Evolutionary conservation across 2,888 invertebrate species (phyloP).

Genomic region (Papilio elwesi): DNA sequence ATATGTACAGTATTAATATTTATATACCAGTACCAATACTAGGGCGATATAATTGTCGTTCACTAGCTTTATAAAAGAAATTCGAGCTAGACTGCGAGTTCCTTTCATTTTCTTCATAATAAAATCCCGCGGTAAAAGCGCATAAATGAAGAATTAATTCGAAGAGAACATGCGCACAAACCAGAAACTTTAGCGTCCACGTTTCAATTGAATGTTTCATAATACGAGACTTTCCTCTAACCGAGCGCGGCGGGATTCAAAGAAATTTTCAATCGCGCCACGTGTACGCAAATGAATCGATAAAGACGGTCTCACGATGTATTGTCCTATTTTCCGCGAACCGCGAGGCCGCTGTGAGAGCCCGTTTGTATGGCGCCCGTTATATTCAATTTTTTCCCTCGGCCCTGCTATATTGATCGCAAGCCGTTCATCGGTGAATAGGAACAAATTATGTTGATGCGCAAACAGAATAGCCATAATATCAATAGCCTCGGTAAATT

Average conservation of each 20-base stretch:
- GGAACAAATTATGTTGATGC: conserved; percentile 24
- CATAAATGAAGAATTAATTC: conserved; percentile 8
- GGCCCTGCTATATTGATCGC: conserved; percentile 38
- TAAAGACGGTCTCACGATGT: conserved; percentile 56
- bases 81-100: conserved; percentile 4
- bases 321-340: conserved; percentile 59
- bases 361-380: conserved; percentile 45
- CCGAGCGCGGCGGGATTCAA: conserved; percentile 37
- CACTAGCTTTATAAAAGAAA: not conserved
- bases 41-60: too few relatives aligned
- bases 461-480: conserved; percentile 16
- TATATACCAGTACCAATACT: too few relatives aligned
- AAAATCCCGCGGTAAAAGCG: conserved; percentile 1
- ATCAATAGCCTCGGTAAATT: not conserved
- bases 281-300: conserved; percentile 44
- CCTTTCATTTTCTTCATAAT: conserved; percentile 10
- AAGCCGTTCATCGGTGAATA: conserved; percentile 28
- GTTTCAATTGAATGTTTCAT: conserved; percentile 34
- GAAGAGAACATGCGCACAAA: conserved; percentile 20
- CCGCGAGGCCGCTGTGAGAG: conserved; percentile 54
- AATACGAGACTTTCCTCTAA: conserved; percentile 37
- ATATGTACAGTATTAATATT: too few relatives aligned
- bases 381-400: conserved; percentile 36
- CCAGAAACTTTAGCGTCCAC: conserved; percentile 17
- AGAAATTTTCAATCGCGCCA: conserved; percentile 40